These are phyloP conservation scores for Ptychadena robeensis DNA, from an alignment of 2,797 vertebrate genomes.

Conservation along the genomic window DNA sequence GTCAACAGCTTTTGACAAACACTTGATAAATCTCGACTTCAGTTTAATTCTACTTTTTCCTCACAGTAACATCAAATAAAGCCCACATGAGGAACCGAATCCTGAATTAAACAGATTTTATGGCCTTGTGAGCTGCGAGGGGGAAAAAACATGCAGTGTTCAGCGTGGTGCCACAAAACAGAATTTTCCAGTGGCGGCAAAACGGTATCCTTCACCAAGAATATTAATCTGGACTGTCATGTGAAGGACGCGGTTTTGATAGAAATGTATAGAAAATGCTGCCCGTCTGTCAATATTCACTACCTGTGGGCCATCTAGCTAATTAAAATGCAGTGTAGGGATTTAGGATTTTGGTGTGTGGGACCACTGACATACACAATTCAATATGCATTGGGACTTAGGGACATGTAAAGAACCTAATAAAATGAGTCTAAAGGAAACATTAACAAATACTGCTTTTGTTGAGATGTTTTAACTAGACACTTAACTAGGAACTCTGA, in stretches of 20 bases:
- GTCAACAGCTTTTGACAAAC: conserved; percentile 12
- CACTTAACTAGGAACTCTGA: no score
- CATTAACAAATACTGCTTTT: not conserved
- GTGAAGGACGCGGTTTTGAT: not conserved
- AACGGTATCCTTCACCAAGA: not conserved
- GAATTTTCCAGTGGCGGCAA: not conserved
- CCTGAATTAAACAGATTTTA: conserved; percentile 6
- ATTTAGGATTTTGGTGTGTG: not conserved
- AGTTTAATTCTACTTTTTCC: conserved; percentile 14
- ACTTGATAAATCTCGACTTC: conserved; percentile 10
- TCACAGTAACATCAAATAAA: conserved; percentile 12
- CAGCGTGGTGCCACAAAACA: not conserved
- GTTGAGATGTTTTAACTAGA: no score
- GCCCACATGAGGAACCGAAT: not conserved
- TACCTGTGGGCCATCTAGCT: not conserved
- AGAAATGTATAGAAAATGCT: not conserved
- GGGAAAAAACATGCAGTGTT: not conserved
- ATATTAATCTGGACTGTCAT: not conserved
- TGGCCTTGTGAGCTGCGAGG: not conserved
- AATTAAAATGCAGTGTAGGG: conserved; percentile 7
- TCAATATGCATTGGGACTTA: not conserved
- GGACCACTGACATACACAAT: not conserved
- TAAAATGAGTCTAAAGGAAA: no score
- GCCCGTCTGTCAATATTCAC: conserved; percentile 17
- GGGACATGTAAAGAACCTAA: no score